Evolutionary conservation across 2,888 invertebrate genomes (phyloP), one percentile per base, ranked within the genome.

Genomic region (Volucella bombylans): DNA sequence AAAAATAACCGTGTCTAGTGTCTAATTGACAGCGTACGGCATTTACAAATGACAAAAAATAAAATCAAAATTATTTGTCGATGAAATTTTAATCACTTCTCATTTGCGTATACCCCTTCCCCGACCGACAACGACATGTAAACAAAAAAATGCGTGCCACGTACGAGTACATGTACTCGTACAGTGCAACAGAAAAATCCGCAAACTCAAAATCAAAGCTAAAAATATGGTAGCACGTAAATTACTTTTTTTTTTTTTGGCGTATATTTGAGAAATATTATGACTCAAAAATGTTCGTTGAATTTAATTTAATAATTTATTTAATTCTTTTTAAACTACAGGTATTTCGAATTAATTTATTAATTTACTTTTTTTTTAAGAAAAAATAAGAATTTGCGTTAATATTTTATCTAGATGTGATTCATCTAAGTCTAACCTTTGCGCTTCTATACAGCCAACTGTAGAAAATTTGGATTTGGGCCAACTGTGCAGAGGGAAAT

Each of bases 1-100:
- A 74, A 64, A 83, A 79, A 83, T 83, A 83, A 73, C 14, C 41
- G n/a, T n/a, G n/a, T n/a, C n/a, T n/a, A n/a, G 39, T 62, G 49
- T 18, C 31, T 12, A 11, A 69, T 18, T 65, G 67, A 69, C 74
- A 82, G 55, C 18, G 49, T 50, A 23, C 1, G 18, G 18, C 18
- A 23, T 23, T 23, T 23, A 23, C 18, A 45, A 45, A 62, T 57
- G 45, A 64, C 64, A 59, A 47, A 77, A 77, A 67, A 31, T 67
- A 10, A 14, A 31, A 31, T 31, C 6, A 10, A 68, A 72, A 62
- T 54, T 68, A 62, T 73, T 67, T 57, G 47, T 82, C 82, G 67
- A 82, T 78, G 50, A 82, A 59, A 78, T 68, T 47, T 52, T 78
- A 82, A 78, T 78, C 62, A 73, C 67, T 52, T 73, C 45, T 64